phyloP scores from a whole-genome alignment of 2,113 vertebrate genomes.

The Marcusenius ussheri region DNA sequence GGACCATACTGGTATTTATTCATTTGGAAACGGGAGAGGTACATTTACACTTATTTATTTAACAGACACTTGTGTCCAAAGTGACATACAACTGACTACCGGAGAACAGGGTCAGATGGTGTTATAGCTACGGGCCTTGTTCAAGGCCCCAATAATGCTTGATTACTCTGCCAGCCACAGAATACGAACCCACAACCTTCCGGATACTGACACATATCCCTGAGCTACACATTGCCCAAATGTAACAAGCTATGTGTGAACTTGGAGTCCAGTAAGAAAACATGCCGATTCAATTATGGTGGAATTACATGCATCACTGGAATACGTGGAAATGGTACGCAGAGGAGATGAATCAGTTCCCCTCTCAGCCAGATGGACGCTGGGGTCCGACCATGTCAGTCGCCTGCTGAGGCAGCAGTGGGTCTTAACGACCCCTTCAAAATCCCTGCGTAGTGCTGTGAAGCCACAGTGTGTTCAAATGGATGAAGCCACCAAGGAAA shows the following conservation, averaged over 20 bases:
- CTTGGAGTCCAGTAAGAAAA: not conserved
- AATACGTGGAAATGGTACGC: not conserved
- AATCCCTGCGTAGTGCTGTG: not conserved
- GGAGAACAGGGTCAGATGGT: not conserved
- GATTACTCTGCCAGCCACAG: not conserved
- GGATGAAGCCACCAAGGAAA: not conserved
- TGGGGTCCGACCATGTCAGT: not conserved
- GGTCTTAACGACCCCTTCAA: not conserved
- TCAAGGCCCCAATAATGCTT: not conserved
- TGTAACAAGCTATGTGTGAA: not conserved
- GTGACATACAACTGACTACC: not conserved
- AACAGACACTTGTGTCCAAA: not conserved
- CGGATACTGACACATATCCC: not conserved
- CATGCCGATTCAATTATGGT: not conserved
- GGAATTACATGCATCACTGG: not conserved
- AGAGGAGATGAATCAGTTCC: not conserved
- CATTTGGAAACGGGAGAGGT: not conserved
- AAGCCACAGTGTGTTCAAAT: not conserved
- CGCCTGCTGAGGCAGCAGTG: not conserved
- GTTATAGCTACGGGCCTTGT: not conserved
- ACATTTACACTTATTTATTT: not conserved
- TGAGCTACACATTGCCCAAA: not conserved
- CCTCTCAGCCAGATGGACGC: not conserved
- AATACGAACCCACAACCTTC: not conserved
- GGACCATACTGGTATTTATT: constrained; percentile 43